These are phyloP conservation scores for Platyscapa corneri DNA, from an alignment of 1,140 invertebrate species.

Conservation along the genomic window DNA sequence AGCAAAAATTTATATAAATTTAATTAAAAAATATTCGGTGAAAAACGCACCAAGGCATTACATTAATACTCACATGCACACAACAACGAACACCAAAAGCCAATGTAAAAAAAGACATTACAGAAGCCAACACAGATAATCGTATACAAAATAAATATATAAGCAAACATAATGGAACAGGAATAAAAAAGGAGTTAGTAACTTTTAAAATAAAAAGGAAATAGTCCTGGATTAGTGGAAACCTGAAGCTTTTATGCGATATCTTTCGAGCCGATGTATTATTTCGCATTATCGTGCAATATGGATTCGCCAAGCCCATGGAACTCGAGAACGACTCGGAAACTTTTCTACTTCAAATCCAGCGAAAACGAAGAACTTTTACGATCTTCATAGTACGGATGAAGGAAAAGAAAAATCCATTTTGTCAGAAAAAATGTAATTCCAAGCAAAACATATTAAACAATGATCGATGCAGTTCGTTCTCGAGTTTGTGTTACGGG, in stretches of 20 bases:
- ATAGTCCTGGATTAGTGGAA: slow-evolving; percentile 58
- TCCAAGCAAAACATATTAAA: slow-evolving; percentile 21
- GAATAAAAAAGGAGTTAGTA: slow-evolving; percentile 50
- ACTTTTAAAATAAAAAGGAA: slow-evolving; percentile 41
- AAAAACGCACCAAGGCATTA: slow-evolving; percentile 26
- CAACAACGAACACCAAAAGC: slow-evolving; percentile 65
- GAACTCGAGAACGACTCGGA: slow-evolving; percentile 45
- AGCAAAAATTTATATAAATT: slow-evolving; percentile 15
- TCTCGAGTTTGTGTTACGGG: slow-evolving; percentile 43
- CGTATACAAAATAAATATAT: slow-evolving; percentile 48
- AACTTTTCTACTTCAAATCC: slow-evolving; percentile 40
- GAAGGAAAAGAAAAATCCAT: slow-evolving; percentile 26
- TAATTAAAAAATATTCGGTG: slow-evolving; percentile 16
- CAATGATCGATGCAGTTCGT: slow-evolving; percentile 44
- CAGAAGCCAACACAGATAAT: slow-evolving; percentile 41
- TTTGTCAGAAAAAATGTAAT: slow-evolving; percentile 31
- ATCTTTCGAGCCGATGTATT: slow-evolving; percentile 30
- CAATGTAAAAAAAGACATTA: slow-evolving; percentile 45
- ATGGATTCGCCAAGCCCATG: slow-evolving; percentile 38
- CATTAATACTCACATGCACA: slow-evolving; percentile 58
- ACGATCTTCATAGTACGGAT: slow-evolving; percentile 23
- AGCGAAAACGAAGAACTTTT: slow-evolving; percentile 24
- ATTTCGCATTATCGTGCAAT: slow-evolving; percentile 47
- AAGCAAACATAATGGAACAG: slow-evolving; percentile 52
- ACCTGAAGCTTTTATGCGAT: slow-evolving; percentile 57